These are phyloP conservation scores for Cataglyphis livida DNA, from an alignment of 2,888 invertebrate genomes.

Conservation along the genomic window DNA sequence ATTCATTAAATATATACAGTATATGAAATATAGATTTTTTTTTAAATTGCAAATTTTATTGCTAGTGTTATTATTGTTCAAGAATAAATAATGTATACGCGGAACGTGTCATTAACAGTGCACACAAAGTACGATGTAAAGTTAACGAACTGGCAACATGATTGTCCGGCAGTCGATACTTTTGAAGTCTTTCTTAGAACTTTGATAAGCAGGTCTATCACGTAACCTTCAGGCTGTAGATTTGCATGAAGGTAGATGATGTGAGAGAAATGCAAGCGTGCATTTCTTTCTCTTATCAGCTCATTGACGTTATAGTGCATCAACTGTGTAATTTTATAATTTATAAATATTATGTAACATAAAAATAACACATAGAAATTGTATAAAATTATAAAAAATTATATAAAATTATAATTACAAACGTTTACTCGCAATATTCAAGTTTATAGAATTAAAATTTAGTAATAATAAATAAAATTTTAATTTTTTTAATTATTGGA, in stretches of 20 bases:
- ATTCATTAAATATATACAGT: background rate
- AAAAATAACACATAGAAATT: background rate
- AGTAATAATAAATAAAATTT: background rate
- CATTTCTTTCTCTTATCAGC: background rate
- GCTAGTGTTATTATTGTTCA: background rate
- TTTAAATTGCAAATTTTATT: background rate
- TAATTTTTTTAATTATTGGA: conserved; percentile 1
- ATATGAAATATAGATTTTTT: background rate
- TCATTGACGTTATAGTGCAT: background rate
- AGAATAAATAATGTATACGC: background rate
- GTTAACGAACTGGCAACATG: conserved; percentile 10
- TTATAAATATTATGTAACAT: background rate
- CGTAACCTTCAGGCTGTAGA: conserved; percentile 19
- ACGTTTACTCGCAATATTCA: background rate
- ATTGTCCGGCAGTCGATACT: conserved; percentile 36
- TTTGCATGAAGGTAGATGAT: conserved; percentile 16
- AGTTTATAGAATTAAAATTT: background rate
- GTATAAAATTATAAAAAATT: too few species aligned
- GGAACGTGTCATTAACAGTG: background rate
- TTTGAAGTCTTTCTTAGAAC: conserved; percentile 47
- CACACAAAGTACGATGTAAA: conserved; percentile 5
- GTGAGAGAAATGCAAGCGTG: conserved; percentile 28
- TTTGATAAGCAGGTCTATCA: conserved; percentile 47
- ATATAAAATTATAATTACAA: too few species aligned
- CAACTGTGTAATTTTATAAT: background rate